Base-by-base conservation (phyloP, 2,888 invertebrate genomes). In the Noctuana brunneofusca region DNA sequence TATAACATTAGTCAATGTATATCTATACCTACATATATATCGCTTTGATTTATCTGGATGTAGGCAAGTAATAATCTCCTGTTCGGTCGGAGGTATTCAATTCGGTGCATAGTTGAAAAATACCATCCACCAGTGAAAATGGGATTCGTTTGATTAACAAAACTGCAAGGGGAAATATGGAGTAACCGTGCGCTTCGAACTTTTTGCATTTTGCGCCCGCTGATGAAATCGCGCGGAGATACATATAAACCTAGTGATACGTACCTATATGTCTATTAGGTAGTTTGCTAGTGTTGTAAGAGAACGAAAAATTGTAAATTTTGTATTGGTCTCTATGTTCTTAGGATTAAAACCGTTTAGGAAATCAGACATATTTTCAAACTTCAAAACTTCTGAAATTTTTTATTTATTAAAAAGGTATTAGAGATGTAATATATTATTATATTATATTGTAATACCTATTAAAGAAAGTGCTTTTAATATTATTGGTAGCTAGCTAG, bases 41-140 rank as follows among this genome's bases (percentile, higher is more conserved):
- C n/a, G 11, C 14, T 38, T 38, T 38, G 38, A 41, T 14, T 24
- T 49, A 49, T 49, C 49, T 49, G 49, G 18, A 27, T 20, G 35
- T 53, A 35, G 16, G 49, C 49, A 16, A 63, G 64, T 65, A 68
- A 65, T 71, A 69, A 69, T 69, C 68, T 60, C 65, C 64, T 54
- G 56, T 50, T 8, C 8, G 41, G 41, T 50, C 63, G 49, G 58
- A 68, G 69, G 69, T 68, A 74, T 75, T 74, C 75, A 75, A 76
- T 76, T 75, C 74, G 70, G 70, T 65, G 71, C 71, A 73, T 73
- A 76, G 71, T 73, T 69, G 64, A 74, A 75, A 78, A 76, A 78
- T 78, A 71, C 74, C 73, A 59, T 63, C 64, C 63, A 63, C 65
- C 55, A 58, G 27, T 14, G 54, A 57, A 62, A 58, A 49, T 54